A percentile compares a stretch with the other conserved stretches of the same genome.
Evolutionary conservation across 2,113 vertebrate species (phyloP).

Genomic region (Anser brachyrhynchus): DNA sequence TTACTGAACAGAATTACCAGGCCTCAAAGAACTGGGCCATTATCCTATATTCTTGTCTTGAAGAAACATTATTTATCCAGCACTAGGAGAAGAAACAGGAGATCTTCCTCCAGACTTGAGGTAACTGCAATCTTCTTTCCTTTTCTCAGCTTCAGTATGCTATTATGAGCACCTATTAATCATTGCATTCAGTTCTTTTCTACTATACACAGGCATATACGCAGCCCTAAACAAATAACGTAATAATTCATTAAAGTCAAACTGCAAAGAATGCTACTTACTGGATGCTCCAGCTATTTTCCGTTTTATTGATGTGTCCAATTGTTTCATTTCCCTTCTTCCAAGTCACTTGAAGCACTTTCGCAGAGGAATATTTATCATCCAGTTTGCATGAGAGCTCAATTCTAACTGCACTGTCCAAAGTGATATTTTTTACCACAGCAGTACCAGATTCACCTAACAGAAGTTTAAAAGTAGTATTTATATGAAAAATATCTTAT

Average conservation of each 20-base stretch:
- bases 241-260: neutral
- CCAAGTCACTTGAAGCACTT: conserved; percentile 66
- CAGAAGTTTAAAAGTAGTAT: neutral
- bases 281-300: conserved; percentile 39
- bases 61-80: neutral
- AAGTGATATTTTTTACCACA: conserved; percentile 30
- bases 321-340: conserved; percentile 52
- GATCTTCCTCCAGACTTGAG: neutral
- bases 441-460: neutral
- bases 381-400: conserved; percentile 67
- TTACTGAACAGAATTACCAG: neutral
- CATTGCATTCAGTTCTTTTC: neutral
- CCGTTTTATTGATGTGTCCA: neutral
- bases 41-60: neutral
- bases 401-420: conserved; percentile 49
- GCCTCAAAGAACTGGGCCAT: neutral
- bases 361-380: neutral
- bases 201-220: neutral
- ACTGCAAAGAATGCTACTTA: conserved; percentile 53
- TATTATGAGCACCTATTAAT: neutral
- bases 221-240: no score
- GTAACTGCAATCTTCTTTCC: neutral
- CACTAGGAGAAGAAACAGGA: neutral
- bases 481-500: neutral
- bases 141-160: neutral